phyloP scores from a whole-genome alignment of 2,888 invertebrate species.

The Aspidiotus destructor region DNA sequence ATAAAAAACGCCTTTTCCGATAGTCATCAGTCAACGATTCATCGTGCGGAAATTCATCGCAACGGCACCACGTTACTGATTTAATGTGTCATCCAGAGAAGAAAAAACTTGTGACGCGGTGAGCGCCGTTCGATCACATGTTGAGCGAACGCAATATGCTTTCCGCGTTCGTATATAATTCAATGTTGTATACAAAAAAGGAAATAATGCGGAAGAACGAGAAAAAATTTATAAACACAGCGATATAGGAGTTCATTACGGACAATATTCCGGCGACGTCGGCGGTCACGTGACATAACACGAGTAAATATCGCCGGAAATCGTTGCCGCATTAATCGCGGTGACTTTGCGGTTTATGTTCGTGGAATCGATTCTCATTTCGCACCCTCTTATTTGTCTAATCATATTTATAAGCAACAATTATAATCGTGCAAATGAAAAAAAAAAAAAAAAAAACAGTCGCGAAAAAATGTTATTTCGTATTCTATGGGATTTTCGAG shows the following conservation, averaged over 20 bases:
- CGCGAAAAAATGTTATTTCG: no score
- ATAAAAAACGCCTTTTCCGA: no score
- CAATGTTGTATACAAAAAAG: neutral
- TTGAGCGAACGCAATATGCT: neutral
- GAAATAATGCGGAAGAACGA: slow-evolving; percentile 1
- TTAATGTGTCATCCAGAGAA: neutral
- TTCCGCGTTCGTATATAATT: neutral
- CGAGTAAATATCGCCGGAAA: slow-evolving; percentile 21
- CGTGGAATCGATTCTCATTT: no score
- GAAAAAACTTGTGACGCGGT: neutral
- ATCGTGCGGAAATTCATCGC: slow-evolving; percentile 7
- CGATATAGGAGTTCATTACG: slow-evolving; percentile 3
- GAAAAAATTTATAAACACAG: neutral
- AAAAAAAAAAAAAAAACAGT: no score
- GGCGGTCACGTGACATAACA: slow-evolving; percentile 19
- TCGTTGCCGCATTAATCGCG: slow-evolving; percentile 14
- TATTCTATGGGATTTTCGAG: no score
- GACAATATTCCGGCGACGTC: neutral
- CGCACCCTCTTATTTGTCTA: no score
- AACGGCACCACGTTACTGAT: neutral
- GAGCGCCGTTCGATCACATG: slow-evolving; percentile 8
- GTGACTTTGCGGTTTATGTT: slow-evolving; percentile 10
- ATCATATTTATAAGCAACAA: no score
- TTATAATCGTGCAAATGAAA: no score
- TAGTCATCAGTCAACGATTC: neutral